Conservation (phyloP, 2,888 invertebrate genomes). For the Nephrotoma appendiculata region DNA sequence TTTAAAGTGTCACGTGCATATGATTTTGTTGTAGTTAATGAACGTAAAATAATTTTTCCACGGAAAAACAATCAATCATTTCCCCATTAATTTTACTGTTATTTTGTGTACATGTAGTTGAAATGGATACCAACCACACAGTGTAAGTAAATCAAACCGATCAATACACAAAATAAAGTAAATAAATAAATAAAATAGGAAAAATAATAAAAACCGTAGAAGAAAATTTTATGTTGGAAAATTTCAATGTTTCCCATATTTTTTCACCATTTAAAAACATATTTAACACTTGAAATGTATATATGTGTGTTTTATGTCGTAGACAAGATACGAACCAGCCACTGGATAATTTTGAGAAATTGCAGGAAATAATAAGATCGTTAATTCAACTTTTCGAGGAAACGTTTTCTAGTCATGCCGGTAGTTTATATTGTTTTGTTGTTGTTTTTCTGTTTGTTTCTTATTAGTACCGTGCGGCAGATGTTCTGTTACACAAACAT, state of each 20-base stretch:
- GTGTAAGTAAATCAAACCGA: background rate
- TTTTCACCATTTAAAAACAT: background rate
- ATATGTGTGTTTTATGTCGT: background rate
- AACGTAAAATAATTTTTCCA: background rate
- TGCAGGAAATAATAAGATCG: background rate
- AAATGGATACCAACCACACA: background rate
- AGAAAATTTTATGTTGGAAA: background rate
- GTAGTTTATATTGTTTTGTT: background rate
- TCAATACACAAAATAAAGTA: background rate
- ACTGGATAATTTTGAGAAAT: background rate
- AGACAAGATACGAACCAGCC: background rate
- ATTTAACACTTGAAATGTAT: background rate
- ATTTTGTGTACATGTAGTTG: background rate
- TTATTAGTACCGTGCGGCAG: background rate
- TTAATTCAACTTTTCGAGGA: background rate
- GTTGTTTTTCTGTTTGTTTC: background rate
- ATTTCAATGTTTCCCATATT: background rate
- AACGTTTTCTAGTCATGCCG: background rate
- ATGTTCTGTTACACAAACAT: background rate
- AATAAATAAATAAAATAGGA: background rate
- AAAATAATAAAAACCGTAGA: background rate
- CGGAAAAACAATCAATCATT: background rate
- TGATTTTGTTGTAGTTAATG: background rate
- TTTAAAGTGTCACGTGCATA: background rate
- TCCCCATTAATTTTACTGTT: background rate